Evolutionary conservation across 1,140 invertebrate species (phyloP), one percentile per base, ranked within the genome.

Genomic region (Aphaenogaster ashmeadi): DNA sequence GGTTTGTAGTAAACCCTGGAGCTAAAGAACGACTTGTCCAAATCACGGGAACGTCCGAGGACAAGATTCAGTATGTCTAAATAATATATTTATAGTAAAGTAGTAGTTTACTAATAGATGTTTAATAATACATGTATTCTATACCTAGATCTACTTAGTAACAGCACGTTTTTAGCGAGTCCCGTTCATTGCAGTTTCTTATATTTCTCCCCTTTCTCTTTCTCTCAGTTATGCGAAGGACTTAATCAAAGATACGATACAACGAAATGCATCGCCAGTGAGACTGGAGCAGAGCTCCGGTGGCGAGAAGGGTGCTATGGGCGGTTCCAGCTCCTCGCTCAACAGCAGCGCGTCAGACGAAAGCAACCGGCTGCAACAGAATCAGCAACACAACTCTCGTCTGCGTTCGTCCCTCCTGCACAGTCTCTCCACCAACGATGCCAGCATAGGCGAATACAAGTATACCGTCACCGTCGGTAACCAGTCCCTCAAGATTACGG

Each of bases 1-100:
- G 69, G 88, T 94, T 97, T 97, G 47, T 96, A 99, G 98, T 99
- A 74, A 98, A 97, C 95, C 98, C 98, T 92, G 98, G 98, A 92
- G 98, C 98, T 47, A 98, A 98, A 96, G 98, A 99, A 96, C 96
- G 98, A 94, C 96, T 99, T 93, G 98, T 99, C 88, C 98, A 99
- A 96, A 99, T 99, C 89, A 99, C 98, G 71, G 98, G 98, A 88
- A 98, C 98, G 44, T 98, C 97, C 92, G 98, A 98, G 96, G 98
- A 98, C 93, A 98, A 98, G 95, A 98, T 99, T 90, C 97, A 97
- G 98, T 99, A 95, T 97, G 97, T 93, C 74, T 56, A 11, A 72
- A 71, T 72, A 83, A 44, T 69, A 74, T 74, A 83, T 83, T 74
- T 80, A 44, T 41, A 38, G 50, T 80, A 41, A 27, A 54, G 50